Conservation (phyloP, 2,888 invertebrate species). For the Meteorus cinctellus region DNA sequence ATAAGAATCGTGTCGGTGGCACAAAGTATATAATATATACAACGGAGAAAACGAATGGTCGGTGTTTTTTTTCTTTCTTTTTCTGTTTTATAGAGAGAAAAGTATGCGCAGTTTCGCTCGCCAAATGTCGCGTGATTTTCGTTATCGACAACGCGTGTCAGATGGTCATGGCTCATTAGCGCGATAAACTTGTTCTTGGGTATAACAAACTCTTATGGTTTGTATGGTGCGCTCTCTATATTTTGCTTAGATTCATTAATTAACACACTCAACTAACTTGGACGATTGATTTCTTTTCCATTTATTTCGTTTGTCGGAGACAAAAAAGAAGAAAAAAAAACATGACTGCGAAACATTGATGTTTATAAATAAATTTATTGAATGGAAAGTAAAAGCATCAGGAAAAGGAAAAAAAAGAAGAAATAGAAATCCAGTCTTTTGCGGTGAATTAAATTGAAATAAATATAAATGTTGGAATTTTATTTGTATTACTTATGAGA, state of each 20-base stretch:
- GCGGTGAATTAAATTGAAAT: background rate
- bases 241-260: constrained; percentile 7
- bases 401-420: background rate
- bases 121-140: constrained; percentile 43
- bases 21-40: background rate
- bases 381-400: no score
- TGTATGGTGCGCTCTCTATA: background rate
- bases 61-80: background rate
- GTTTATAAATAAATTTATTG: no score
- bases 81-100: constrained; percentile 10
- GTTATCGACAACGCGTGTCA: constrained; percentile 55
- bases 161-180: constrained; percentile 67
- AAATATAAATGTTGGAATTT: no score
- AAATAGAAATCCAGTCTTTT: background rate
- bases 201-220: background rate
- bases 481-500: no score
- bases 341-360: no score
- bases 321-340: no score
- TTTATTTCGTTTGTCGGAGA: background rate
- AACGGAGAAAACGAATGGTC: background rate
- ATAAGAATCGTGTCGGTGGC: constrained; percentile 39
- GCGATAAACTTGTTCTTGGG: constrained; percentile 57
- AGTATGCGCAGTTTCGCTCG: constrained; percentile 1
- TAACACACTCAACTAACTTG: background rate
- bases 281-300: background rate